Evolutionary conservation across 2,797 vertebrate species (phyloP).

Genomic region (Pempheris klunzingeri): DNA sequence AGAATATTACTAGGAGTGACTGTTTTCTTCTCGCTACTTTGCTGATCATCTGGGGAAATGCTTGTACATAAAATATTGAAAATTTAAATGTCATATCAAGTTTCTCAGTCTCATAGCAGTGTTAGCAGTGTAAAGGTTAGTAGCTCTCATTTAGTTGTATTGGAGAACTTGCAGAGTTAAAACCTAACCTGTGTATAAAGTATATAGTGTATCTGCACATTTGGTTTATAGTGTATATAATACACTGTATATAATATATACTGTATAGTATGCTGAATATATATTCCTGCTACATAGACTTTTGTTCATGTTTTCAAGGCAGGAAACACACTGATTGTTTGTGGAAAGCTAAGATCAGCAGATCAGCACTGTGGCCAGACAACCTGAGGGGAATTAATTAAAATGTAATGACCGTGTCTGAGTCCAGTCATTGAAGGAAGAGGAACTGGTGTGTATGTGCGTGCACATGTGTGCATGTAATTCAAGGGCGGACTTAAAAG

Average conservation of each 20-base stretch:
- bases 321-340: not conserved
- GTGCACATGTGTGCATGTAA: not conserved
- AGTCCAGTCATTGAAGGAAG: constrained; percentile 34
- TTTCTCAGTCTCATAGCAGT: too few species aligned
- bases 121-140: not conserved
- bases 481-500: constrained; percentile 63
- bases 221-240: too few species aligned
- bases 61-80: not conserved
- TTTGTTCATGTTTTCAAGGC: not conserved
- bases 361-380: constrained; percentile 19
- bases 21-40: not conserved
- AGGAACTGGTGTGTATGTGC: not conserved
- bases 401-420: constrained; percentile 23
- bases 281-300: too few species aligned
- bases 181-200: not conserved
- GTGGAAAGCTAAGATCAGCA: not conserved
- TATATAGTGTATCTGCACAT: not conserved
- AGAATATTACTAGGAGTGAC: not conserved
- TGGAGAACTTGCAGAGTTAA: not conserved
- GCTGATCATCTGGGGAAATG: not conserved
- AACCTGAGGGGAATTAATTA: constrained; percentile 11
- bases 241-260: too few species aligned
- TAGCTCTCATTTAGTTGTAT: not conserved
- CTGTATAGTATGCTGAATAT: not conserved
- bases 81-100: not conserved